phyloP scores from a whole-genome alignment of 2,797 vertebrate species.

The Eleutherodactylus coqui region DNA sequence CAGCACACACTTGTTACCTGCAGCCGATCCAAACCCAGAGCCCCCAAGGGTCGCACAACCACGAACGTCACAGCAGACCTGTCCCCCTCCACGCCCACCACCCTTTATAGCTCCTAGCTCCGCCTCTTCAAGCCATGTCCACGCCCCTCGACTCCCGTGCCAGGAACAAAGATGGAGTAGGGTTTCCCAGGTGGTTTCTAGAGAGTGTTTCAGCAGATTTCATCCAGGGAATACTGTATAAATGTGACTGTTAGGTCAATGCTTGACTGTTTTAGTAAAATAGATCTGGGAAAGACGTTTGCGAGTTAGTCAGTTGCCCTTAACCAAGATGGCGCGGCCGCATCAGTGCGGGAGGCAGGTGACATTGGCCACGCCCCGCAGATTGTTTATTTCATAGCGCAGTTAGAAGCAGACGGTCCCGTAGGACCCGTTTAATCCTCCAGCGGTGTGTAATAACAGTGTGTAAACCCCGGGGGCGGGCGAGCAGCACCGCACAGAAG shows the following conservation, averaged over 20 bases:
- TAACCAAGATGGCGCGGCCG: slow-evolving; percentile 48
- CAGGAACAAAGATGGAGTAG: slow-evolving; percentile 50
- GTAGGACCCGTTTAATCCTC: neutral
- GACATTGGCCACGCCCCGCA: slow-evolving; percentile 30
- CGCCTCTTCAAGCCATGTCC: neutral
- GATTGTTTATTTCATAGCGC: slow-evolving; percentile 48
- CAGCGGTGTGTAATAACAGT: neutral
- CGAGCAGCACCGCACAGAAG: neutral
- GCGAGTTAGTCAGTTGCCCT: neutral
- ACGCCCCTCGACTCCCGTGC: slow-evolving; percentile 19
- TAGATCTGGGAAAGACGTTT: neutral
- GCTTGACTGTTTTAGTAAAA: fast-evolving
- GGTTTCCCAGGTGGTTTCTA: too few relatives aligned
- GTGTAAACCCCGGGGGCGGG: neutral
- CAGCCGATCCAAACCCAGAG: neutral
- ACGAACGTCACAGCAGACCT: slow-evolving; percentile 45
- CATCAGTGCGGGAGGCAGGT: neutral
- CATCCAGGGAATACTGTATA: fast-evolving
- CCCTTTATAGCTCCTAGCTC: slow-evolving; percentile 20
- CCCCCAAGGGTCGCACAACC: slow-evolving; percentile 50
- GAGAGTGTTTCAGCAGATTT: fast-evolving
- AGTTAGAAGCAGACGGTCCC: slow-evolving; percentile 17
- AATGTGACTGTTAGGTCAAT: too few relatives aligned
- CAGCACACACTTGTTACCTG: slow-evolving; percentile 31
- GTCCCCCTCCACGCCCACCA: neutral